Conservation (phyloP, 2,113 vertebrate genomes). For the Epinephelus fuscoguttatus region DNA sequence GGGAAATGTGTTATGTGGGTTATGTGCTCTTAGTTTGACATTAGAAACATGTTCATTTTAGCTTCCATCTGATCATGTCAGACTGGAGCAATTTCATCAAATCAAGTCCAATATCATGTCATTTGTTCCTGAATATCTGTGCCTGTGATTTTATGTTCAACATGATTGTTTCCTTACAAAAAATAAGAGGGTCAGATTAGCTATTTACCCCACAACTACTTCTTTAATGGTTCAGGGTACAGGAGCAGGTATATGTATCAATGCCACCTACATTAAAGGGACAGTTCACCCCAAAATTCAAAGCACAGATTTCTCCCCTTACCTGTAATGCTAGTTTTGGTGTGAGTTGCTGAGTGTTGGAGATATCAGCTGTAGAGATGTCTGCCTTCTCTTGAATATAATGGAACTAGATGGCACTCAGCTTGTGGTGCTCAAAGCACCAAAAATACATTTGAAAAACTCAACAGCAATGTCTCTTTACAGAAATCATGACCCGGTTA, state of each 20-base stretch:
- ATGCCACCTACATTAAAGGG: not conserved
- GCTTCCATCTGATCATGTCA: not conserved
- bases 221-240: not conserved
- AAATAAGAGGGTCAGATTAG: slow-evolving; percentile 13
- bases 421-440: no score
- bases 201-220: not conserved
- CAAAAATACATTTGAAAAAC: no score
- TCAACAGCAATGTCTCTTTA: no score
- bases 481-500: no score
- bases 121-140: not conserved
- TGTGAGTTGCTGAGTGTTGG: no score
- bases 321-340: no score
- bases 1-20: no score
- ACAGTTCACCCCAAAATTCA: no score
- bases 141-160: not conserved
- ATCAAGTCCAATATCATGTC: not conserved
- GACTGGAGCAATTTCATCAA: slow-evolving; percentile 6
- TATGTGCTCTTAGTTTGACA: not conserved
- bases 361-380: no score
- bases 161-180: not conserved
- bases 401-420: no score
- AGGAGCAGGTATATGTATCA: not conserved
- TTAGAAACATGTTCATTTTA: not conserved
- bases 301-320: no score
- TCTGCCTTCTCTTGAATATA: no score